These are phyloP conservation scores for Notamacropus eugenii DNA, from an alignment of 2,797 vertebrate species.

Conservation along the genomic window DNA sequence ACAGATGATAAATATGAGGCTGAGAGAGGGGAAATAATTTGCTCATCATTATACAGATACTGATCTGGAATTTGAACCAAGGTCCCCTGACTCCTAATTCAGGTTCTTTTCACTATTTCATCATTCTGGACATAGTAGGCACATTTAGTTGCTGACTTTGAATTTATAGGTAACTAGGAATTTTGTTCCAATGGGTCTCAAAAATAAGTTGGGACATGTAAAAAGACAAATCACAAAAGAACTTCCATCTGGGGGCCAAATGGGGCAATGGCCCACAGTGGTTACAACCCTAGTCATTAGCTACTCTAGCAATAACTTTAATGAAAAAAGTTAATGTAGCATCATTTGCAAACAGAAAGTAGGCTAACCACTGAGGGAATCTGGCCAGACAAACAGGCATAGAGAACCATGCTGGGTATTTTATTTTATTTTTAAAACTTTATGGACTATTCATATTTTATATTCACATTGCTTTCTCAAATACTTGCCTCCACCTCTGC, in stretches of 20 bases:
- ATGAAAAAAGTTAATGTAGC: constrained; percentile 4
- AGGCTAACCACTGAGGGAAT: background rate
- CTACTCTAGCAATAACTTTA: background rate
- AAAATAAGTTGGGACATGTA: background rate
- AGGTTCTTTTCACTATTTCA: background rate
- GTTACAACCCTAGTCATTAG: background rate
- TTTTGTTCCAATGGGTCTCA: background rate
- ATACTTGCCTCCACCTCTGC: background rate
- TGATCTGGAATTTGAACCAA: constrained; percentile 30
- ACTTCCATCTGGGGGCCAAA: background rate
- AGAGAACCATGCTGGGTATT: constrained; percentile 9
- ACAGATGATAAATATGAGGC: constrained; percentile 14
- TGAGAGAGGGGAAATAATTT: constrained; percentile 21
- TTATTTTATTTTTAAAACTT: constrained; percentile 9
- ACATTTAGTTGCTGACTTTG: background rate
- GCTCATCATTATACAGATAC: background rate
- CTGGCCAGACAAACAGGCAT: background rate
- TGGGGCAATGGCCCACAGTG: background rate
- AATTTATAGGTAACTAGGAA: background rate
- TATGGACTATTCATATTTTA: background rate
- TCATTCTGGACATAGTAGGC: background rate
- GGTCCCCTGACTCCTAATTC: background rate
- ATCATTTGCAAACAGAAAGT: constrained; percentile 33
- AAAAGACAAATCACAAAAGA: background rate
- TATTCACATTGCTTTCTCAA: background rate